A percentile compares a stretch with the other conserved stretches of the same genome.
Conservation (phyloP, 2,113 vertebrate species). For the Tachycineta bicolor region DNA sequence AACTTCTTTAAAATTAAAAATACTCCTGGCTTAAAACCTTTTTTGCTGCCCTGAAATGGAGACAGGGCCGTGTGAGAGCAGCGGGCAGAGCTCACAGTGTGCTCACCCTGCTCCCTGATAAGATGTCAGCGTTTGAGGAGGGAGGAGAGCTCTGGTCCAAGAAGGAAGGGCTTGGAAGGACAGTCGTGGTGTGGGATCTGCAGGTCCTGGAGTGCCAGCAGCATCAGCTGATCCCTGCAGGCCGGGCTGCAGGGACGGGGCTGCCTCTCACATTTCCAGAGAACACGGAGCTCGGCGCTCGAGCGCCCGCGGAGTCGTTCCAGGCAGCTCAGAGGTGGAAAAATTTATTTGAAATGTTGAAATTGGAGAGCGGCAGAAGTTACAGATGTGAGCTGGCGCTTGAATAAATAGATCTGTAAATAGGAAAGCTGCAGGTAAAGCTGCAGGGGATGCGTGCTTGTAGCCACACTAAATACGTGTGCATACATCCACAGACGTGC, state of each 20-base stretch:
- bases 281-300: not conserved
- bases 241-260: not conserved
- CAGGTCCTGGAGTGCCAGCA: not conserved
- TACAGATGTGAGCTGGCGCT: not conserved
- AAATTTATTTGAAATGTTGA: not conserved
- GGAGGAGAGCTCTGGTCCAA: not conserved
- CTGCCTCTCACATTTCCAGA: not conserved
- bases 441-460: not conserved
- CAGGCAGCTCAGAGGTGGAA: constrained; percentile 10
- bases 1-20: not conserved
- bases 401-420: not conserved
- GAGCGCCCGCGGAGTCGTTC: fast-evolving
- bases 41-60: not conserved
- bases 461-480: not conserved
- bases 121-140: not conserved
- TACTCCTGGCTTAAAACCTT: not conserved
- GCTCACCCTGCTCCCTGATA: fast-evolving
- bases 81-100: fast-evolving
- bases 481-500: not conserved
- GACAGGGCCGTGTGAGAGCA: fast-evolving
- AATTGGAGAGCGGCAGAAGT: not conserved
- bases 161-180: not conserved
- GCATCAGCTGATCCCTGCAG: not conserved
- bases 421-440: not conserved
- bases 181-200: not conserved